These are phyloP conservation scores for Acleris emargana DNA, from an alignment of 2,888 invertebrate genomes.

Conservation along the genomic window DNA sequence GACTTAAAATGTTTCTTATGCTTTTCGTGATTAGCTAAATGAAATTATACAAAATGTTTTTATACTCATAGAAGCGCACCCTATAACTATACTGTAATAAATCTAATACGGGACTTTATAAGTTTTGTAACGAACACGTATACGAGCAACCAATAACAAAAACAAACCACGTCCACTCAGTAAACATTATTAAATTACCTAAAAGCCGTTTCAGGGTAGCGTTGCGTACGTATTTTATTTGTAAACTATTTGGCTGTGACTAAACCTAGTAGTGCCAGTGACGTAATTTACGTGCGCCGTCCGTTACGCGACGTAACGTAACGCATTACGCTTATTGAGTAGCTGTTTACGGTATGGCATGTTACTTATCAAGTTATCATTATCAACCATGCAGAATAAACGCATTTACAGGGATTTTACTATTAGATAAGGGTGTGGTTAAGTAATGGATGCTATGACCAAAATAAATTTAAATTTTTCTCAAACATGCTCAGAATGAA, in stretches of 20 bases:
- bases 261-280: constrained; percentile 26
- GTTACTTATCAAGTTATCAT: not conserved
- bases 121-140: too few species aligned
- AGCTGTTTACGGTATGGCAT: constrained; percentile 26
- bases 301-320: constrained; percentile 44
- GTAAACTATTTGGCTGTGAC: constrained; percentile 32
- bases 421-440: too few species aligned
- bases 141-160: constrained; percentile 6
- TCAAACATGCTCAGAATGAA: too few species aligned
- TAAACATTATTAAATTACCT: constrained; percentile 10
- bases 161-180: constrained; percentile 8
- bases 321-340: constrained; percentile 30
- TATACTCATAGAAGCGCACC: too few species aligned
- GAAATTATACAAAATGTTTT: too few species aligned
- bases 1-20: too few species aligned
- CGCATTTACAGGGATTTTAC: too few species aligned
- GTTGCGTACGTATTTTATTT: constrained; percentile 21
- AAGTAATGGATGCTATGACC: too few species aligned
- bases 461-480: too few species aligned
- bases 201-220: constrained; percentile 28
- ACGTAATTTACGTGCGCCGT: constrained; percentile 46
- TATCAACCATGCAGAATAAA: not conserved
- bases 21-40: too few species aligned
- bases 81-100: not conserved
- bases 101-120: too few species aligned